Evolutionary conservation across 2,888 invertebrate species (phyloP), one percentile per base, ranked within the genome.

Genomic region (Fissipunctia ypsillon): DNA sequence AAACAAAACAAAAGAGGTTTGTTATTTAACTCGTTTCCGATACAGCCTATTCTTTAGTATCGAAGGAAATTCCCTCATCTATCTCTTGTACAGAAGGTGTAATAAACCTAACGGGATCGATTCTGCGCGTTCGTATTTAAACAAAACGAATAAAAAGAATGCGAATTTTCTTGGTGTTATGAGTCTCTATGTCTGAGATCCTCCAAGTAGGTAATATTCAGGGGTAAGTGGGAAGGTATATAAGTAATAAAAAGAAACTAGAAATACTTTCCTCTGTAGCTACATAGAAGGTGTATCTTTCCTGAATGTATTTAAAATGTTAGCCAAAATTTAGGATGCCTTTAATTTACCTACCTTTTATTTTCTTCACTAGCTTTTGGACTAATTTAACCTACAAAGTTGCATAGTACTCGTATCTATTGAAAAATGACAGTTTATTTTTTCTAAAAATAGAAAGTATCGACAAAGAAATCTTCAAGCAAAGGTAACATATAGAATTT

Each of bases 1-100:
- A 92, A 92, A 90, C 91, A 90, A 93, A 93, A 93, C 94, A 94
- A 94, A 95, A 93, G 94, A 92, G 94, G 91, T 92, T 89, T 91
- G 93, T 95, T 94, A 94, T 94, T 95, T 95, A 95, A 95, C 95
- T 95, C 94, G 94, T 96, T 96, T 96, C 95, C 95, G 95, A 96
- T 96, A 95, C 93, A 90, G 93, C 94, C 94, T 91, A 90, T 90
- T 91, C 91, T 88, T 92, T 91, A 93, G 95, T 94, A 94, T 93
- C 91, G 92, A 87, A 93, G 92, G 92, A 94, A 95, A 95, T 95
- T 95, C 94, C 92, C 95, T 93, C 89, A 91, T 91, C 90, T 92
- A 86, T 82, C 83, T 87, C 76, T 84, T 85, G 86, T 84, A 74
- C 73, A 65, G 83, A 76, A 85, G 78, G 81, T 84, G 74, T 87